Conservation (phyloP, 2,113 vertebrate genomes). For the Paratilapia polleni region DNA sequence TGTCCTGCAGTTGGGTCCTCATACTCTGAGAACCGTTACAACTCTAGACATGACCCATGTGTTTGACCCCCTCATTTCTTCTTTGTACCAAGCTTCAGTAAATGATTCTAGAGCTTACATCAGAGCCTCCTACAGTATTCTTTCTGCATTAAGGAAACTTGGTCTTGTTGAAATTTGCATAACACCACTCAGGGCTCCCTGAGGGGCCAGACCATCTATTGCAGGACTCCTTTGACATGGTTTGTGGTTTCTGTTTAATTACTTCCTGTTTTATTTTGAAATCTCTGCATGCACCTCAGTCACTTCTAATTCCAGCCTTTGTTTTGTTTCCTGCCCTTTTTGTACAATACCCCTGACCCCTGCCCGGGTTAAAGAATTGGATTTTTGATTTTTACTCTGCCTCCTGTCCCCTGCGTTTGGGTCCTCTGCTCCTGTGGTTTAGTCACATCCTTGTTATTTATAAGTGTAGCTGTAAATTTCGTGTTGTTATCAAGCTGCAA, state of each 20-base stretch:
- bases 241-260: background rate
- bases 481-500: background rate
- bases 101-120: background rate
- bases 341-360: background rate
- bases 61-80: background rate
- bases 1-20: background rate
- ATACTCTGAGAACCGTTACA: background rate
- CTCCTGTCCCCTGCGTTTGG: background rate
- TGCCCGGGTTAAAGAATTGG: background rate
- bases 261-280: background rate
- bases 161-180: background rate
- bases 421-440: background rate
- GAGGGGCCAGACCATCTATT: background rate
- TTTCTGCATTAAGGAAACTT: rapidly evolving
- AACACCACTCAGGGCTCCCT: background rate
- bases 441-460: too few relatives aligned
- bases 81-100: background rate
- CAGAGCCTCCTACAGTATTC: background rate
- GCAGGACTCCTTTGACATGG: background rate
- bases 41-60: background rate
- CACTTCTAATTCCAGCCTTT: background rate
- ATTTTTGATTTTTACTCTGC: background rate
- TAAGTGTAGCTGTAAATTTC: too few relatives aligned
- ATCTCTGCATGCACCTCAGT: background rate
- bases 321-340: background rate